Evolutionary conservation across 2,113 vertebrate species (phyloP).

Genomic region (Leucopternis melanops): DNA sequence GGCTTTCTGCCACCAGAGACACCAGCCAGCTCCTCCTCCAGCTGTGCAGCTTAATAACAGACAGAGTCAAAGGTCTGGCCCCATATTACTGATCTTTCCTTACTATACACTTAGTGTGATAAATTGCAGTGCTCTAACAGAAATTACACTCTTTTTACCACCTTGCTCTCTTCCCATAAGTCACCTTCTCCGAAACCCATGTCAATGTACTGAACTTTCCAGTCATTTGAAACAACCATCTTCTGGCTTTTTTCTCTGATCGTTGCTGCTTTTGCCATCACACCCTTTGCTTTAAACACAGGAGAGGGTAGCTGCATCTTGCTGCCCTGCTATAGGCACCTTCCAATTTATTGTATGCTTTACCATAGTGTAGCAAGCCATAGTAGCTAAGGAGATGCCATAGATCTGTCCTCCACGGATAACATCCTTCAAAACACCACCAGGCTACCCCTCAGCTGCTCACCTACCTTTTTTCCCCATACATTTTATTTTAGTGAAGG

Average conservation of each 20-base stretch:
- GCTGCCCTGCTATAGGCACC: neutral
- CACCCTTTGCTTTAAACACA: neutral
- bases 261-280: neutral
- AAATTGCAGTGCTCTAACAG: neutral
- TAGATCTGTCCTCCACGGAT: neutral
- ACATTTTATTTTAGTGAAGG: neutral
- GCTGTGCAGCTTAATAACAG: neutral
- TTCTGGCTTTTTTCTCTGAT: neutral
- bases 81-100: neutral
- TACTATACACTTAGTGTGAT: neutral
- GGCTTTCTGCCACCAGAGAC: neutral
- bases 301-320: neutral
- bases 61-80: neutral
- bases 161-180: neutral
- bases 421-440: neutral
- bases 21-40: neutral
- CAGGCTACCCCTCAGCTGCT: accelerated
- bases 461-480: neutral
- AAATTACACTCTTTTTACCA: neutral
- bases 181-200: neutral
- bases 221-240: neutral
- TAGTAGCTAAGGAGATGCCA: neutral
- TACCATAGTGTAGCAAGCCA: neutral
- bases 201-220: neutral
- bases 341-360: neutral